Conservation (phyloP, 2,888 invertebrate genomes). For the Cheilosia variabilis region DNA sequence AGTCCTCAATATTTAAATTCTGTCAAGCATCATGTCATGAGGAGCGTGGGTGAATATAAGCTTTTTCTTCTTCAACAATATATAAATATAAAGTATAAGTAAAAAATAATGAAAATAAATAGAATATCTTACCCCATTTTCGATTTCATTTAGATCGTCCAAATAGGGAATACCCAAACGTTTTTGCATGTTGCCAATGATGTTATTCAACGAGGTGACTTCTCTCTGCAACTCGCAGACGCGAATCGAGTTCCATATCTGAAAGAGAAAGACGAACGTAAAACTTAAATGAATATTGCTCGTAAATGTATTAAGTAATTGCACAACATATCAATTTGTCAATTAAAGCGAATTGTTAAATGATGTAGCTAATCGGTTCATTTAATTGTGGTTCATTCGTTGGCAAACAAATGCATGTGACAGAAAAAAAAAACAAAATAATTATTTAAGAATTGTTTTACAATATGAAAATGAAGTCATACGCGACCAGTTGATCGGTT, state of each 20-base stretch:
- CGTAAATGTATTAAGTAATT: constrained; percentile 33
- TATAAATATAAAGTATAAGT: not conserved
- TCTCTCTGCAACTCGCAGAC: constrained; percentile 80
- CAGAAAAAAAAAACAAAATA: too few species aligned
- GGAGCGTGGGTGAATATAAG: not conserved
- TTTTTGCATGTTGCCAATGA: constrained; percentile 80
- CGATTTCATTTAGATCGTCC: constrained; percentile 82
- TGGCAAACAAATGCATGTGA: not conserved
- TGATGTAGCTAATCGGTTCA: constrained; percentile 37
- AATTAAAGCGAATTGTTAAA: constrained; percentile 45
- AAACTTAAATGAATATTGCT: not conserved
- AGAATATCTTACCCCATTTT: constrained; percentile 80
- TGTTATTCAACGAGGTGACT: constrained; percentile 78
- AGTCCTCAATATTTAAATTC: not conserved
- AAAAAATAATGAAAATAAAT: not conserved
- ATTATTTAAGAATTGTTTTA: not conserved
- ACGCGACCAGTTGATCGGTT: not conserved
- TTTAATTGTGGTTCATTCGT: constrained; percentile 40
- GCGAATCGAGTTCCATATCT: constrained; percentile 82
- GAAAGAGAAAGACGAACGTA: constrained; percentile 54
- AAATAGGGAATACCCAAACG: constrained; percentile 81
- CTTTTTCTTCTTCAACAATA: not conserved
- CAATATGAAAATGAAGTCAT: not conserved
- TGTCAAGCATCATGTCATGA: not conserved
- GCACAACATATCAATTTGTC: constrained; percentile 56